Base-by-base conservation (phyloP, 1,140 invertebrate genomes). In the Druon quercuslanigerum region DNA sequence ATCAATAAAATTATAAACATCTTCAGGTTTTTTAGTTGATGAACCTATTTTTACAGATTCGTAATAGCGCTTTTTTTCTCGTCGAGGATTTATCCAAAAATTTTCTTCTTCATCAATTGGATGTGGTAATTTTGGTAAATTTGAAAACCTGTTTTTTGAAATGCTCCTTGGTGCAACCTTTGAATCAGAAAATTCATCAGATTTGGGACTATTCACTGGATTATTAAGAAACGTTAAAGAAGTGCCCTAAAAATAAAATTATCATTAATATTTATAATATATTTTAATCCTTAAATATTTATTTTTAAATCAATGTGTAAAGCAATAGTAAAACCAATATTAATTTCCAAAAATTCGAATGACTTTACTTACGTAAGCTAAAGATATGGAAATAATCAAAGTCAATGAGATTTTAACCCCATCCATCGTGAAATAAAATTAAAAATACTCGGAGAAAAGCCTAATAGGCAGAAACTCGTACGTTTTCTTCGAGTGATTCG, bases 361-460 rank as follows among this genome's bases (percentile, higher is more conserved):
- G 9, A n/a, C 16, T 66, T 66, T 46, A 66, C 60, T 66, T 40
- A 66, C 60, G 14, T 46, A 33, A 40, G 60, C 40, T 40, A n/a
- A 66, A 46, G 14, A 66, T 3, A 40, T 0, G 14, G 5, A 66
- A n/a, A 40, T 40, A 66, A 40, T 16, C 14, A 66, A 66, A 66
- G 6, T 40, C 25, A 4, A 40, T 16, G n/a, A 66, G 40, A n/a
- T 14, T 46, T 33, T 4, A 66, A 12, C 33, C 14, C 6, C 20
- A 14, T n/a, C 20, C 20, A 56, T 66, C 6, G 25, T 60, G 25
- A 40, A 66, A 66, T 66, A 9, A 13, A 33, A 33, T 33, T 33
- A 33, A 33, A 33, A 33, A 33, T 33, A 33, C 25, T 33, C 20
- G 12, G 12, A 9, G 25, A 13, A 66, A 25, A 33, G 16, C 14